Evolutionary conservation across 2,113 vertebrate genomes (phyloP).

Genomic region (Xiphophorus hellerii): DNA sequence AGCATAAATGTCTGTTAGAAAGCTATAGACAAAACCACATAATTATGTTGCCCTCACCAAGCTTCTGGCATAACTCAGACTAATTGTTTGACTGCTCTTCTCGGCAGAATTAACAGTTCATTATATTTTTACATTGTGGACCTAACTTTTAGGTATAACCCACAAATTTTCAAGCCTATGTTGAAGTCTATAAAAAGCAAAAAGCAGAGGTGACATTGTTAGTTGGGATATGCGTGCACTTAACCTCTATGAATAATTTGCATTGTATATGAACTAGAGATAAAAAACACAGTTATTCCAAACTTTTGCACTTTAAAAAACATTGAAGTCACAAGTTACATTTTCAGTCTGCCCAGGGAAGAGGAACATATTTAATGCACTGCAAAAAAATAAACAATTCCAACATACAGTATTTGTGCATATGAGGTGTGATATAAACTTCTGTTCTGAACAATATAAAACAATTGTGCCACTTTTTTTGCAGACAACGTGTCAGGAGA

Average conservation of each 20-base stretch:
- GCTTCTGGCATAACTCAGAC: not conserved
- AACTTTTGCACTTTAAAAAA: not conserved
- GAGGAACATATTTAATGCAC: not conserved
- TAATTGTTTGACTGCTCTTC: too few species aligned
- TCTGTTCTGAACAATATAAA: not conserved
- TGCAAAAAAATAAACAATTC: not conserved
- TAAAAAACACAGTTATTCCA: not conserved
- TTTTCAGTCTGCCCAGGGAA: too few species aligned
- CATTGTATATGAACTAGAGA: not conserved
- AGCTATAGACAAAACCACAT: not conserved
- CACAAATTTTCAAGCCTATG: too few species aligned
- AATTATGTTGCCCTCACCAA: not conserved
- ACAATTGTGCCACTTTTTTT: conserved; percentile 26
- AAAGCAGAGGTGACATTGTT: not conserved
- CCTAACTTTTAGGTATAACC: too few species aligned
- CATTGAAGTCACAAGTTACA: not conserved
- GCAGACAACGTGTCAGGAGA: conserved; percentile 45
- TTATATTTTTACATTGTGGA: not conserved
- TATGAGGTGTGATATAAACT: conserved; percentile 40
- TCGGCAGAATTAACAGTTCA: not conserved
- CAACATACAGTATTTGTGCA: not conserved
- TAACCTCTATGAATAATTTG: not conserved
- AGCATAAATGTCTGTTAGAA: not conserved
- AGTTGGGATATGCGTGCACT: not conserved
- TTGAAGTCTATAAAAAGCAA: not conserved